phyloP scores from a whole-genome alignment of 2,113 vertebrate species.

The Petromus typicus region DNA sequence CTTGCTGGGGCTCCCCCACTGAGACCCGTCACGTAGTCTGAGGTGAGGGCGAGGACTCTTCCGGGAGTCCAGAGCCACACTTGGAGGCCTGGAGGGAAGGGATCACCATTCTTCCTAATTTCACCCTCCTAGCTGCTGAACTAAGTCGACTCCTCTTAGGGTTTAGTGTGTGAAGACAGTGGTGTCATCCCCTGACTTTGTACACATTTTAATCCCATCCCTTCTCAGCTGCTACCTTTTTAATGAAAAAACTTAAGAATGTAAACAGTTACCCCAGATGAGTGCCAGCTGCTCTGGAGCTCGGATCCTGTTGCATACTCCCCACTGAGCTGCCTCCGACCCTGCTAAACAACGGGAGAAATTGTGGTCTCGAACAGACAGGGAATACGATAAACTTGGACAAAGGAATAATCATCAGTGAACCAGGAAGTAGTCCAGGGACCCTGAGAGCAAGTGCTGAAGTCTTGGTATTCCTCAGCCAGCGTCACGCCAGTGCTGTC shows the following conservation, averaged over 20 bases:
- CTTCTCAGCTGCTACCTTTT: neutral
- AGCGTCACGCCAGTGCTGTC: neutral
- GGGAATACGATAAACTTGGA: neutral
- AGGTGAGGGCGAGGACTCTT: neutral
- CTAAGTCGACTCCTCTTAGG: neutral
- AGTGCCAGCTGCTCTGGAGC: neutral
- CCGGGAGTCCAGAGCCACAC: neutral
- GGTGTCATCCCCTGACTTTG: neutral
- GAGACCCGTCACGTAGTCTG: neutral
- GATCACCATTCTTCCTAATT: neutral
- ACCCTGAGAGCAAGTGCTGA: neutral
- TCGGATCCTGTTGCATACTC: neutral
- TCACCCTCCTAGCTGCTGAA: neutral
- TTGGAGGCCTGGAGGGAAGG: neutral
- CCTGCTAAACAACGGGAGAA: neutral
- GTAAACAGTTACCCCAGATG: neutral
- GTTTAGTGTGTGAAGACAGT: neutral
- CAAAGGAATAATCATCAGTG: neutral
- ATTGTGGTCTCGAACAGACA: conserved; percentile 4
- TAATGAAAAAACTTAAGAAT: neutral
- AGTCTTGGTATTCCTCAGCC: neutral
- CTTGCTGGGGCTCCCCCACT: neutral
- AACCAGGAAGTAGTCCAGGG: neutral
- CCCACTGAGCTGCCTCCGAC: too few species aligned
- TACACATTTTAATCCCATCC: neutral